Conservation (phyloP, 2,888 invertebrate genomes). For the Cephalotes varians region DNA sequence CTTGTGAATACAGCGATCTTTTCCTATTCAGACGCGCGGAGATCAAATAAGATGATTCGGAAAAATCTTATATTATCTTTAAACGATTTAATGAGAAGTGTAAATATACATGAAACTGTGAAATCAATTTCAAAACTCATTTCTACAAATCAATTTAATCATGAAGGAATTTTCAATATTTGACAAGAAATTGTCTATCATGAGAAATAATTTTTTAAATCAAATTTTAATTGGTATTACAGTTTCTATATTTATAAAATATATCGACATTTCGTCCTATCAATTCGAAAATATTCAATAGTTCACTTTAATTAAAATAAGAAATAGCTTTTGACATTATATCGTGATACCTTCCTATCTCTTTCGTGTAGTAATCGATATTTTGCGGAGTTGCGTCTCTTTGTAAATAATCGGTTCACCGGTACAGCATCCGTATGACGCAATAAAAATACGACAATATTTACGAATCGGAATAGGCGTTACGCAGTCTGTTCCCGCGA, state of each 20-base stretch:
- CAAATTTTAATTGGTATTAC: not conserved
- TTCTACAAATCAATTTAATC: not conserved
- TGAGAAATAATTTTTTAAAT: not conserved
- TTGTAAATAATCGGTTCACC: conserved; percentile 3
- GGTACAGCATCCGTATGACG: not conserved
- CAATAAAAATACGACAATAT: conserved; percentile 13
- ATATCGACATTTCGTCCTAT: not conserved
- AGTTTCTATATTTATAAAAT: not conserved
- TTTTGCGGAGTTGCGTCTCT: not conserved
- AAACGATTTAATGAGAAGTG: not conserved
- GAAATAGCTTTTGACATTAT: not conserved
- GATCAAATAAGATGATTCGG: conserved; percentile 4
- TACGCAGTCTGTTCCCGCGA: conserved; percentile 36
- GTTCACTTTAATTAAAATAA: not conserved
- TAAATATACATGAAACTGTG: not conserved
- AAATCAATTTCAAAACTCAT: not conserved
- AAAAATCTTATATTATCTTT: not conserved
- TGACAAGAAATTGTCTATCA: not conserved
- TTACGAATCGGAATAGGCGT: conserved; percentile 30
- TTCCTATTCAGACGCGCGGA: not conserved
- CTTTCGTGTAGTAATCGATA: not conserved
- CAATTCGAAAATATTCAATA: not conserved
- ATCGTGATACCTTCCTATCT: not conserved
- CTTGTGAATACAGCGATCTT: not conserved
- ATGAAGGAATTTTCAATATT: not conserved